Evolutionary conservation across 2,113 vertebrate species (phyloP).

Genomic region (Actenoides lindsayi): DNA sequence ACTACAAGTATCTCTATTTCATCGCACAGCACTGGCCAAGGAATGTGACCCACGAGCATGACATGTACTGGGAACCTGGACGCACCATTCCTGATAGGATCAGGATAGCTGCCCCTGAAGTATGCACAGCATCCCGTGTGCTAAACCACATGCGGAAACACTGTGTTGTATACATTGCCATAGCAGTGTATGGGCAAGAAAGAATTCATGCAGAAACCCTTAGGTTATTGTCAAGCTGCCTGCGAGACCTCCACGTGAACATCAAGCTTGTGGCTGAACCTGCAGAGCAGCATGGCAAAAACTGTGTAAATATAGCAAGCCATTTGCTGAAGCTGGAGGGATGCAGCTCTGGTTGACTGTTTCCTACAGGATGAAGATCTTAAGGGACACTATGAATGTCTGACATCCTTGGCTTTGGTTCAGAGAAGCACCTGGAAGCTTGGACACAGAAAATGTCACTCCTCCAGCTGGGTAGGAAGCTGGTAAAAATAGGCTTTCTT

Average conservation of each 20-base stretch:
- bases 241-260: background rate
- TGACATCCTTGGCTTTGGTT: background rate
- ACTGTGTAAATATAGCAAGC: background rate
- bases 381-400: background rate
- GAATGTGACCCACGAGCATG: background rate
- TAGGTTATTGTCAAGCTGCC: background rate
- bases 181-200: background rate
- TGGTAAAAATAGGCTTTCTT: background rate
- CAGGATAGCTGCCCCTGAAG: background rate
- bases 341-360: no score
- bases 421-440: conserved; percentile 1
- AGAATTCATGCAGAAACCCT: background rate
- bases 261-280: background rate
- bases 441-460: background rate
- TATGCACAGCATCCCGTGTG: background rate
- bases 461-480: background rate
- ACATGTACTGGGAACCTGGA: background rate
- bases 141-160: background rate
- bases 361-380: background rate
- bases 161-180: no score
- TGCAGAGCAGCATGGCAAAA: background rate
- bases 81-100: background rate
- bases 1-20: background rate
- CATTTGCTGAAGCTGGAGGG: background rate
- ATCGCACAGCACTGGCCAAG: background rate